Percentiles rank a stretch among this genome's conserved stretches.
These are phyloP conservation scores for Danio aesculapii DNA, from an alignment of 2,797 vertebrate genomes.

Conservation along the genomic window DNA sequence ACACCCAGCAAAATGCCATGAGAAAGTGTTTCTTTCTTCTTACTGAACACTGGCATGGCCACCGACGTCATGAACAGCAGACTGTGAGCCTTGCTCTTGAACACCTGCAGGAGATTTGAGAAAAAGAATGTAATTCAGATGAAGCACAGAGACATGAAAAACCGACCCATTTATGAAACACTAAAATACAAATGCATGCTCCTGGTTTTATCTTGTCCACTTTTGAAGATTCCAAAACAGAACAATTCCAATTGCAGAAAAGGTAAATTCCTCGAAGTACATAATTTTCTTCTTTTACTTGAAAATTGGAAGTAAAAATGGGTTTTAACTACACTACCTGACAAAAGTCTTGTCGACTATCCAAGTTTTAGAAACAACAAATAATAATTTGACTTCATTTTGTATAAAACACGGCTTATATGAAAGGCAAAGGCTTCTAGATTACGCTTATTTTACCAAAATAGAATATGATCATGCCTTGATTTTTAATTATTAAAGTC, in stretches of 20 bases:
- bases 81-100: constrained; percentile 83
- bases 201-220: background rate
- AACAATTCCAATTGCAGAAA: background rate
- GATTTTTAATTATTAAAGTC: too few species aligned
- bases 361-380: too few species aligned
- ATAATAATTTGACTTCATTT: too few species aligned
- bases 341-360: too few species aligned
- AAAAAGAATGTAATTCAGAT: background rate
- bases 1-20: constrained; percentile 97
- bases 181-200: background rate
- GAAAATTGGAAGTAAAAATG: background rate
- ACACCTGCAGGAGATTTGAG: constrained; percentile 73
- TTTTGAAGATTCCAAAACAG: background rate
- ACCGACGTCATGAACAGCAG: constrained; percentile 86
- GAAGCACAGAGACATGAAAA: background rate
- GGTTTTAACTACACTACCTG: background rate
- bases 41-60: constrained; percentile 92
- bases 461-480: too few species aligned
- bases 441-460: too few species aligned
- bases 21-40: constrained; percentile 90
- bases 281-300: background rate
- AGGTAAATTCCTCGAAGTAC: background rate
- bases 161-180: background rate
- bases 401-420: too few species aligned
- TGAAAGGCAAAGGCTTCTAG: too few species aligned